Percentiles rank a stretch among this genome's conserved stretches.
These are phyloP conservation scores for Psix sp. DNA, from an alignment of 1,140 invertebrate genomes.

Conservation along the genomic window DNA sequence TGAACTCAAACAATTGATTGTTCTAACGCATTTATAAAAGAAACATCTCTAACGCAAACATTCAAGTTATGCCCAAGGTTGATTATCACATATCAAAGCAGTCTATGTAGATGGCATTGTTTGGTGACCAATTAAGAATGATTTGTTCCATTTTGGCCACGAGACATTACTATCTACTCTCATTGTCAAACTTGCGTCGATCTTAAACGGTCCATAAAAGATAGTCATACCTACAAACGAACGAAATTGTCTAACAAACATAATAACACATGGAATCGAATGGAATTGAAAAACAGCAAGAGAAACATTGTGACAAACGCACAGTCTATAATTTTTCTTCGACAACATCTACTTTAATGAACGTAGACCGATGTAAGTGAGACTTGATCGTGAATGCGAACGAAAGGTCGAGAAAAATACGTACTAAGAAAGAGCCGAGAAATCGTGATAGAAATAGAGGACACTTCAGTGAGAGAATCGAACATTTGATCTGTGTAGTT, in stretches of 20 bases:
- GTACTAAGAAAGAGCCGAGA: conserved; percentile 12
- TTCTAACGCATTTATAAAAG: background rate
- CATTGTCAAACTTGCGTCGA: background rate
- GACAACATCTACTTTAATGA: too few species aligned
- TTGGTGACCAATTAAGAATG: too few species aligned
- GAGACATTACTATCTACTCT: background rate
- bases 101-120: background rate
- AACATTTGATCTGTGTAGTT: conserved; percentile 57
- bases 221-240: too few species aligned
- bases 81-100: conserved; percentile 17
- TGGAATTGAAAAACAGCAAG: too few species aligned
- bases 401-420: conserved; percentile 5
- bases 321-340: too few species aligned
- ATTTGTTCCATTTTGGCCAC: background rate
- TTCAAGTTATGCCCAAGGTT: conserved; percentile 24
- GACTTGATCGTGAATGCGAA: background rate
- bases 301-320: too few species aligned
- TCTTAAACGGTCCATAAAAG: too few species aligned
- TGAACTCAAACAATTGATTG: too few species aligned
- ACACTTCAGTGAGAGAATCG: conserved; percentile 60
- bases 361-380: too few species aligned
- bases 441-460: conserved; percentile 48
- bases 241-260: too few species aligned
- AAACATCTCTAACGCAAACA: conserved; percentile 8
- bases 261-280: too few species aligned